Percentiles rank a stretch among this genome's conserved stretches.
Conservation (phyloP, 2,888 invertebrate species). For the Oeneis ivallda region DNA sequence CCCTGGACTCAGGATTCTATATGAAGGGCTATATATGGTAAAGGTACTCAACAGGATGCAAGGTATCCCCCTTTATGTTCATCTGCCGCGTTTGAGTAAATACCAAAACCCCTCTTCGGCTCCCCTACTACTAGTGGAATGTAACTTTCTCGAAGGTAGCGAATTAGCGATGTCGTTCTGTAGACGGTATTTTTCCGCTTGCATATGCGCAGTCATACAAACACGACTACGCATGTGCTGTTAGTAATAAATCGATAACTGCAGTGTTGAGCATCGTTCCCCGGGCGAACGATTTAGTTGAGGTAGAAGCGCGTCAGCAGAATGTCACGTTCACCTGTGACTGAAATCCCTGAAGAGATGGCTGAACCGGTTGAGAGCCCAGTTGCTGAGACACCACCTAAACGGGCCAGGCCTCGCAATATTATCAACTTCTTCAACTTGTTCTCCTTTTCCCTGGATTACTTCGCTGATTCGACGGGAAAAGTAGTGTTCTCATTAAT, state of each 20-base stretch:
- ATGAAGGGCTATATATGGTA: too few relatives aligned
- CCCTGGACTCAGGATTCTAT: too few relatives aligned
- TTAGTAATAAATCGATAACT: background rate
- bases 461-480: conserved; percentile 28
- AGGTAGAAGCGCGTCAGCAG: conserved; percentile 9
- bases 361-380: background rate
- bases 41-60: too few relatives aligned
- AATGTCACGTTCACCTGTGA: conserved; percentile 27
- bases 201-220: background rate
- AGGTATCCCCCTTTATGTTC: too few relatives aligned
- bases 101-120: too few relatives aligned
- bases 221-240: background rate
- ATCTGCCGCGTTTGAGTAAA: too few relatives aligned
- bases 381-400: conserved; percentile 1
- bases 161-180: too few relatives aligned
- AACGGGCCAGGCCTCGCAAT: conserved; percentile 6
- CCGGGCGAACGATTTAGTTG: conserved; percentile 6
- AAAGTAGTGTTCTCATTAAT: conserved; percentile 29
- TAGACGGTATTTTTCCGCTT: background rate
- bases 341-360: conserved; percentile 12
- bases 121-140: too few relatives aligned
- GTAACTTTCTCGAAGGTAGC: too few relatives aligned
- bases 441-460: conserved; percentile 27
- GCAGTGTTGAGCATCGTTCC: background rate
- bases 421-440: conserved; percentile 27